Evolutionary conservation across 2,113 vertebrate species (phyloP), one percentile per base, ranked within the genome.

Genomic region (Eretmochelys imbricata): DNA sequence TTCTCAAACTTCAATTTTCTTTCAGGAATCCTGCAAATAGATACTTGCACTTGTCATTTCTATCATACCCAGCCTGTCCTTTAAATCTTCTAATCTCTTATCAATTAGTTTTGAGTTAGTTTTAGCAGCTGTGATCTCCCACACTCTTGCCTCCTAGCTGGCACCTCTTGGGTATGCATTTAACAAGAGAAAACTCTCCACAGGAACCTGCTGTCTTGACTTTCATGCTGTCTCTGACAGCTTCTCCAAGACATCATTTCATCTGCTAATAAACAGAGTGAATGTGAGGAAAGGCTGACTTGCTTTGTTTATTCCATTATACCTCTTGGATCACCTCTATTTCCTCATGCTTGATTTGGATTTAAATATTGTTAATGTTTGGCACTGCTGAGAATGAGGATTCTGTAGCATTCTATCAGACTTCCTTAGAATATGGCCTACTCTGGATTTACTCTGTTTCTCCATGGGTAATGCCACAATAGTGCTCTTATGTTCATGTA

Each of bases 161-260:
- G 75, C 42, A 35, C 87, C 6, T 2, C 42, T 75, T 42, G 79
- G n/a, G 8, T 51, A 9, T 0, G 0, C 0, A 4, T 14, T 22
- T 86, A 76, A 80, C 69, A 91, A 42, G 25, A 82, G 42, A 91
- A 91, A 69, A 80, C 48, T 88, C 48, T 46, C 38, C 42, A 46
- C 38, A 46, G 38, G 17, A 72, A 22, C 8, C 6, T 83, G n/a
- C 48, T 93, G 16, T 84, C 38, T 22, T 54, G 14, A 84, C 35
- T 88, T 13, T 10, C 85, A 85, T 81, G 54, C 82, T 20, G 10
- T 19, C 50, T n/a, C 14, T 92, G 38, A 85, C 59, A 6, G 10
- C 8, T 90, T 93, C 90, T 87, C 31, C 20, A 79, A 79, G 54
- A 35, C 2, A 13, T 31, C 12, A 1, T 2, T 57, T 85, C 80